Evolutionary conservation across 2,113 vertebrate species (phyloP).

Genomic region (Hypocryptadius cinnamomeus): DNA sequence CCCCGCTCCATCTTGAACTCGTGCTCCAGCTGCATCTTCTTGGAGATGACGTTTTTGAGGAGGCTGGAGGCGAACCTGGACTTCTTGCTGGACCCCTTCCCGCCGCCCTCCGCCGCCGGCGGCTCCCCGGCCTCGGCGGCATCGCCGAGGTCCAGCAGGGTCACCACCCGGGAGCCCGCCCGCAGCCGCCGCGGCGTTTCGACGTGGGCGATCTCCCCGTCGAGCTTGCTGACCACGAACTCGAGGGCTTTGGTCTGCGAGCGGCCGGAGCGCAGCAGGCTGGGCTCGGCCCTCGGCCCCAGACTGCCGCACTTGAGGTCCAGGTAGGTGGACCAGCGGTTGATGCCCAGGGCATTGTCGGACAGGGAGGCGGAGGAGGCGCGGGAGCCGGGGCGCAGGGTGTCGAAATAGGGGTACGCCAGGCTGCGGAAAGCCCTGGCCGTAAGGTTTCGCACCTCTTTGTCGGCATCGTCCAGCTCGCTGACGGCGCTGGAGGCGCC

Average conservation of each 20-base stretch:
- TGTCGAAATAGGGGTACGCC: constrained; percentile 86
- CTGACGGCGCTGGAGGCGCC: constrained; percentile 90
- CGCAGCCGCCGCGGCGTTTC: constrained; percentile 67
- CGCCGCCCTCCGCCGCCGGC: constrained; percentile 40
- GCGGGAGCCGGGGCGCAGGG: constrained; percentile 82
- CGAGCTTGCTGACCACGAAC: constrained; percentile 78
- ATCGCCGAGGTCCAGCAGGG: constrained; percentile 80
- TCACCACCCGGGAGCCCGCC: constrained; percentile 74
- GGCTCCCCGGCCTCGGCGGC: constrained; percentile 49
- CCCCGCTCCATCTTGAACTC: constrained; percentile 96
- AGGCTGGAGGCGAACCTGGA: constrained; percentile 88
- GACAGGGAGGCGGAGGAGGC: constrained; percentile 81
- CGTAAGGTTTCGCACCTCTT: constrained; percentile 92
- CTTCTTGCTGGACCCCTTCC: constrained; percentile 81
- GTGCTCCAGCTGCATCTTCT: constrained; percentile 95
- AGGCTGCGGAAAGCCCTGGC: constrained; percentile 89
- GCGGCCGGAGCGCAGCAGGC: constrained; percentile 65
- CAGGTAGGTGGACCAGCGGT: constrained; percentile 87
- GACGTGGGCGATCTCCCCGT: constrained; percentile 72
- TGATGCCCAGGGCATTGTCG: constrained; percentile 76
- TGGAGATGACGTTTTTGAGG: constrained; percentile 93
- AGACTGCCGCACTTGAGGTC: constrained; percentile 85
- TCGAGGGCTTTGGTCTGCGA: constrained; percentile 77
- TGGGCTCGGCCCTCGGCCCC: constrained; percentile 69
- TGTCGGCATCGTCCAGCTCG: constrained; percentile 92